Percentiles rank a stretch among this genome's conserved stretches.
These are phyloP conservation scores for Neodon shergylaensis DNA, from an alignment of 2,113 vertebrate species.

Conservation along the genomic window DNA sequence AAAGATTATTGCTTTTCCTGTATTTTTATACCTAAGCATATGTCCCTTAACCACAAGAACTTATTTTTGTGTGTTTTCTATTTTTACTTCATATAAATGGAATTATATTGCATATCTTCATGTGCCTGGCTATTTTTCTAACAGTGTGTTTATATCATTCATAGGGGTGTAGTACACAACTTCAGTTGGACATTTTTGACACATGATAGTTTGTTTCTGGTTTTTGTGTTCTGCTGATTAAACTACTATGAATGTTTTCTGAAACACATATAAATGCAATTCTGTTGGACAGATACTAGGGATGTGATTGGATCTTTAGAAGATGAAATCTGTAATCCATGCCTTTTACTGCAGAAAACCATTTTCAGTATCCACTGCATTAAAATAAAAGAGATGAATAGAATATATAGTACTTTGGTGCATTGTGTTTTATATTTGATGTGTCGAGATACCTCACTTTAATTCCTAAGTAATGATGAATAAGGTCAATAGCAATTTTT, in stretches of 20 bases:
- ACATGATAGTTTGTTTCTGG: conserved; percentile 29
- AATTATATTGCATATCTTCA: background rate
- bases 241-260: background rate
- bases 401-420: background rate
- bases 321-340: background rate
- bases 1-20: conserved; percentile 7
- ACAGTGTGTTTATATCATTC: background rate
- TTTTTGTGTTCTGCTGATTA: background rate
- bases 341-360: conserved; percentile 33
- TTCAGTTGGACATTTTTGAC: background rate
- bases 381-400: conserved; percentile 1
- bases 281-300: background rate
- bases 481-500: conserved; percentile 12
- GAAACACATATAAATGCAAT: background rate
- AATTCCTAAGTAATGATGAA: conserved; percentile 10
- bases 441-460: background rate
- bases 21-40: background rate
- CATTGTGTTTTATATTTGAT: background rate
- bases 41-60: background rate
- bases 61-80: background rate
- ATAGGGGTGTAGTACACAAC: background rate
- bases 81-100: background rate
- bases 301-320: background rate
- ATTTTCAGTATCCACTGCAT: background rate
- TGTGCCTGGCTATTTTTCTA: background rate